A percentile compares a stretch with the other conserved stretches of the same genome.
Evolutionary conservation across 2,113 vertebrate genomes (phyloP).

Genomic region (Pionites leucogaster): DNA sequence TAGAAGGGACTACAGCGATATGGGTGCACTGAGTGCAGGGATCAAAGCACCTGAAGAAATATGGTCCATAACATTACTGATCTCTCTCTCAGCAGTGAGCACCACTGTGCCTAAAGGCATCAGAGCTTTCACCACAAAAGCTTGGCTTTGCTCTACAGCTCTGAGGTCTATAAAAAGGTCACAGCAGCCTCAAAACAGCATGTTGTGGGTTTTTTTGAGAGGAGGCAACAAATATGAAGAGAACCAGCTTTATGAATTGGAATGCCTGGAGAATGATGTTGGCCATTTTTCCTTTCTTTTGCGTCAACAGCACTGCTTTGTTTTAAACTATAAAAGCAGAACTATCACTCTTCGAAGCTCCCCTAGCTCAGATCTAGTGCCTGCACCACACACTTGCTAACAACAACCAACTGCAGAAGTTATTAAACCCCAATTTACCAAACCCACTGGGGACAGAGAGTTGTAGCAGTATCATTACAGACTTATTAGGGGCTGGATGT

Average conservation of each 20-base stretch:
- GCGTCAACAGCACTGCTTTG: background rate
- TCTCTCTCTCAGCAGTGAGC: accelerated
- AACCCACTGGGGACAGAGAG: background rate
- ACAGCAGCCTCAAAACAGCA: background rate
- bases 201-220: background rate
- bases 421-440: background rate
- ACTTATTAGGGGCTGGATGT: background rate
- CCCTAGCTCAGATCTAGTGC: background rate
- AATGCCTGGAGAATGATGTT: background rate
- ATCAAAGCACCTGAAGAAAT: background rate
- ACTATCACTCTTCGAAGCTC: background rate
- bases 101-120: accelerated
- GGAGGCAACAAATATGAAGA: background rate
- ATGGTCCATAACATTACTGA: accelerated
- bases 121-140: accelerated
- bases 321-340: background rate
- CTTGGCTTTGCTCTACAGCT: background rate
- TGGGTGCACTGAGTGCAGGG: background rate
- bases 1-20: accelerated
- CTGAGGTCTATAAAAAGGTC: background rate
- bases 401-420: background rate
- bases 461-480: background rate
- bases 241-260: background rate
- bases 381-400: background rate
- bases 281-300: background rate